Evolutionary conservation across 2,797 vertebrate genomes (phyloP), one percentile per base, ranked within the genome.

Genomic region (Eremophila alpestris): DNA sequence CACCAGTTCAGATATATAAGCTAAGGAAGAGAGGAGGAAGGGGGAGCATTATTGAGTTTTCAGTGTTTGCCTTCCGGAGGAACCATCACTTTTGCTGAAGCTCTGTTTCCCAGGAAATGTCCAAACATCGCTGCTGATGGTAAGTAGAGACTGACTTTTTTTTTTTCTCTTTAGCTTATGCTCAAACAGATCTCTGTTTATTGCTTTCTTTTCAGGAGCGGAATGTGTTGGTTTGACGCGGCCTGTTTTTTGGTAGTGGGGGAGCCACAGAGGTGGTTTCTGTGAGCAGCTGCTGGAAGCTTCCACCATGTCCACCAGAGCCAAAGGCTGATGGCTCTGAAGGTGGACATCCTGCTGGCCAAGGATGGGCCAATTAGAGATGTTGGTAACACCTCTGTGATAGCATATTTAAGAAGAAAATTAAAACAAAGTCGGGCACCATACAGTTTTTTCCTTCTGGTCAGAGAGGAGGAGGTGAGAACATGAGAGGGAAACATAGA

Each of bases 61-160:
- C n/a, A 32, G 0, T 24, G 7, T 38, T 58, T 58, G 20, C 43
- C 5, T 14, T 48, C 55, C 2, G 1, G 21, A 59, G 10, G 34
- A 59, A 12, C 34, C 8, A 20, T 48, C 3, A 15, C 2, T 0
- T 1, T 0, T 26, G 12, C 55, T 48, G 34, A 60, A 40, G 27
- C 16, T 17, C 8, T 2, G 3, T 32, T 56, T 34, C 34, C 34
- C 55, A 38, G 43, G 34, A 48, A 48, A 7, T 24, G 21, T 48
- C 27, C 1, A 2, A 48, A 48, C 20, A 38, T 24, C 1, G 1
- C 12, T 38, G 54, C n/a, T 48, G 55, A 24, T 23, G 16, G 70
- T 26, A 48, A 59, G 43, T 23, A 46, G 26, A 73, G 26, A 19
- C 12, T 23, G 70, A 40, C 9, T 4, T 56, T 46, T 24, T 56